Percentiles rank a stretch among this genome's conserved stretches.
These are phyloP conservation scores for Eulemur rufifrons DNA, from an alignment of 2,113 vertebrate species.

Conservation along the genomic window DNA sequence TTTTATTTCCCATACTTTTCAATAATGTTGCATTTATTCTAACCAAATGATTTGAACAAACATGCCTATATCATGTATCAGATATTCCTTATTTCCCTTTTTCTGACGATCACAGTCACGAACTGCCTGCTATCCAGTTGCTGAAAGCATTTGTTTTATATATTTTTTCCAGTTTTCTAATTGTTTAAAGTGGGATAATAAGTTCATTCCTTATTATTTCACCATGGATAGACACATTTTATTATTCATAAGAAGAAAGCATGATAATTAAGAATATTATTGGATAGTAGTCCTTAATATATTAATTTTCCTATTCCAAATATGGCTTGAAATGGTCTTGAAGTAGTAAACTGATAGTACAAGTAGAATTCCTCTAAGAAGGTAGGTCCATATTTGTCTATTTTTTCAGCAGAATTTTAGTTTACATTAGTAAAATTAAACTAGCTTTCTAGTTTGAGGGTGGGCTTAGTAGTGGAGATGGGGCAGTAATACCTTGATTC, in stretches of 20 bases:
- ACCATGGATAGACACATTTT: neutral
- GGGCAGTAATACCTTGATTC: neutral
- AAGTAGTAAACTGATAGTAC: neutral
- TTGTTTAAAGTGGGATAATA: neutral
- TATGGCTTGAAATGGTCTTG: neutral
- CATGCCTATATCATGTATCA: neutral
- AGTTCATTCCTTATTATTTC: neutral
- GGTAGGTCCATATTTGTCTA: neutral
- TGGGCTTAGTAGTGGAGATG: neutral
- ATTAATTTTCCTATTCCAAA: constrained; percentile 14
- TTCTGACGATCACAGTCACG: neutral
- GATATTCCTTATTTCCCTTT: neutral
- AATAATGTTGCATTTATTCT: neutral
- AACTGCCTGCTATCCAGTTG: neutral
- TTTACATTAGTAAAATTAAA: neutral
- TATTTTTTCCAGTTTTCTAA: neutral
- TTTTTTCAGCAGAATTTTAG: neutral
- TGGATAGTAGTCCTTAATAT: neutral
- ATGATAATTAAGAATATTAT: neutral
- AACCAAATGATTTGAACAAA: neutral
- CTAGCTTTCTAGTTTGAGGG: neutral
- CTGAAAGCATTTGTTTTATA: neutral
- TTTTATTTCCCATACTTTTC: neutral
- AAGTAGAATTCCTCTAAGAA: neutral
- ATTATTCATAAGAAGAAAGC: neutral